A percentile compares a stretch with the other conserved stretches of the same genome.
These are phyloP conservation scores for Habroteleia sp. DNA, from an alignment of 2,888 invertebrate species.

Conservation along the genomic window DNA sequence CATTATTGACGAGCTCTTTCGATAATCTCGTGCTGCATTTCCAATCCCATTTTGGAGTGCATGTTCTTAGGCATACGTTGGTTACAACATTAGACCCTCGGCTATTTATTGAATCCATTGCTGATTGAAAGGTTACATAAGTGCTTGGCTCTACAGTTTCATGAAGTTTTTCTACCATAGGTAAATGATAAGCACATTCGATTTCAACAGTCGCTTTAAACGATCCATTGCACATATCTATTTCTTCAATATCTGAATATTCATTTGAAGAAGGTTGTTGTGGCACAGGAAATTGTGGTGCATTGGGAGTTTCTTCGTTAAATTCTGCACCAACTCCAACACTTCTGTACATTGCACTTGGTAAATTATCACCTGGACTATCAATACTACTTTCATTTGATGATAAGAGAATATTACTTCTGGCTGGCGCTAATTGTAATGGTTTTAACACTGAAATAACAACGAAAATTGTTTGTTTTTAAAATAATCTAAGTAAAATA, in stretches of 20 bases:
- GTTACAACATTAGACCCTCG: conserved; percentile 77
- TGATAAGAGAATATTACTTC: conserved; percentile 59
- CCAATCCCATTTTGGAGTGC: conserved; percentile 83
- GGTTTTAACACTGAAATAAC: conserved; percentile 49
- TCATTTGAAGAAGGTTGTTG: conserved; percentile 47
- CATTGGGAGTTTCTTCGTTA: conserved; percentile 67
- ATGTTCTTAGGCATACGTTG: conserved; percentile 82
- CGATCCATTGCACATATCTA: conserved; percentile 59
- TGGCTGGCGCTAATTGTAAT: conserved; percentile 63
- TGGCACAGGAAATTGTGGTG: conserved; percentile 27
- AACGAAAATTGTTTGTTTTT: too few species aligned
- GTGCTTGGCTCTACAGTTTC: conserved; percentile 83
- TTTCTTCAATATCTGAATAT: conserved; percentile 49
- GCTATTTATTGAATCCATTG: conserved; percentile 62
- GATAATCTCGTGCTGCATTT: conserved; percentile 82
- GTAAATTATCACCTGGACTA: conserved; percentile 70
- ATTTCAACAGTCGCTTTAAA: conserved; percentile 83
- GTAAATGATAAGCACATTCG: conserved; percentile 83
- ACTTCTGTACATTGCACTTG: conserved; percentile 74
- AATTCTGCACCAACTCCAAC: conserved; percentile 78
- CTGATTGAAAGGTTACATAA: conserved; percentile 84
- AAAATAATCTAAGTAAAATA: too few species aligned
- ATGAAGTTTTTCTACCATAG: conserved; percentile 76
- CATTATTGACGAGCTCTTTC: conserved; percentile 82
- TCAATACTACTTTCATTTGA: conserved; percentile 71